Evolutionary conservation across 2,113 vertebrate genomes (phyloP).

Genomic region (Eretmochelys imbricata): DNA sequence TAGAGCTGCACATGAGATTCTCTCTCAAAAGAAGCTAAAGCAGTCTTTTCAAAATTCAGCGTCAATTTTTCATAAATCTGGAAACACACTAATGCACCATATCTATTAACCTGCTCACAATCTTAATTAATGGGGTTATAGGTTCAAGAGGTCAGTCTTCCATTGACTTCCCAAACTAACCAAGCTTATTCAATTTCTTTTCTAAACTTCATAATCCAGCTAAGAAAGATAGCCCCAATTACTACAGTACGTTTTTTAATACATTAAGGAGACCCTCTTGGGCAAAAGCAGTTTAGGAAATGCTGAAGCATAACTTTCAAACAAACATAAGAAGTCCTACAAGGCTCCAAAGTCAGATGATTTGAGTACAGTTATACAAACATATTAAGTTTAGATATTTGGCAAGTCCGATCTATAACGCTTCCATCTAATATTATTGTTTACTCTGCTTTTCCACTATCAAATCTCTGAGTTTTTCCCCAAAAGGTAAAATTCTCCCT

Average conservation of each 20-base stretch:
- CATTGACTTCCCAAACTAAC: constrained; percentile 49
- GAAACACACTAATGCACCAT: not conserved
- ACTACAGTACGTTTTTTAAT: constrained; percentile 50
- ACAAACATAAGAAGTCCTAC: not conserved
- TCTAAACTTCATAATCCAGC: constrained; percentile 51
- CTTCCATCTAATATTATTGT: not conserved
- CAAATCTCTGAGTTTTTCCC: not conserved
- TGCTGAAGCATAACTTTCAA: not conserved
- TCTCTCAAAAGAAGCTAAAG: constrained; percentile 29
- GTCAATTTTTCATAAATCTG: too few species aligned
- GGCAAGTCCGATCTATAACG: not conserved
- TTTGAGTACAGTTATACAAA: not conserved
- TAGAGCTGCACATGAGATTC: not conserved
- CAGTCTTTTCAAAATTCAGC: constrained; percentile 15
- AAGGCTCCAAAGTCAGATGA: not conserved
- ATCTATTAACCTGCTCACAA: constrained; percentile 61
- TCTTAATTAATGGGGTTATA: constrained; percentile 64
- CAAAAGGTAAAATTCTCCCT: not conserved
- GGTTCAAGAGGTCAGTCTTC: constrained; percentile 44
- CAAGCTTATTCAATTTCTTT: constrained; percentile 58
- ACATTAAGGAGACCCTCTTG: constrained; percentile 33
- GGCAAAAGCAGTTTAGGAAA: constrained; percentile 40
- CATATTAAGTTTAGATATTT: not conserved
- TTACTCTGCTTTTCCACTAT: not conserved
- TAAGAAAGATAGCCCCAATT: constrained; percentile 57